These are phyloP conservation scores for Lydus trimaculatus DNA, from an alignment of 2,888 invertebrate genomes.

Conservation along the genomic window DNA sequence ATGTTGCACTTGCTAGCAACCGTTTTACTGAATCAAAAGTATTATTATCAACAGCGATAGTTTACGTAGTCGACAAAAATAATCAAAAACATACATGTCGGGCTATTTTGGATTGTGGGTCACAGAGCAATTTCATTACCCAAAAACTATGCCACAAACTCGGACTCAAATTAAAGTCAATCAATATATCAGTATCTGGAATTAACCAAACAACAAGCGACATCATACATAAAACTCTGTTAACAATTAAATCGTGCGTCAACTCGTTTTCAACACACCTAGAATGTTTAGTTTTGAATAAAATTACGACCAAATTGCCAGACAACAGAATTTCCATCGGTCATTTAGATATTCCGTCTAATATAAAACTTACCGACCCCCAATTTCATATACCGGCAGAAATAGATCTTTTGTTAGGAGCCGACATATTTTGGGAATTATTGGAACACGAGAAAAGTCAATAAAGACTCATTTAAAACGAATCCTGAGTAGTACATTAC, in stretches of 20 bases:
- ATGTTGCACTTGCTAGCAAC: no score
- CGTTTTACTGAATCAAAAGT: background rate
- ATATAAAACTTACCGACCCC: conserved; percentile 23
- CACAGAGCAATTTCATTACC: conserved; percentile 22
- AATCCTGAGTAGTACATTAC: background rate
- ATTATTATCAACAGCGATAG: conserved; percentile 23
- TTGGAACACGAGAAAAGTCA: no score
- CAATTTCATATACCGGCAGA: conserved; percentile 17
- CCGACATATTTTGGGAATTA: no score
- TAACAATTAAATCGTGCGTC: conserved; percentile 14
- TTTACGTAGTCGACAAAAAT: conserved; percentile 7
- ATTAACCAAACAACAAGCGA: conserved; percentile 13
- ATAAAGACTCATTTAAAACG: conserved; percentile 16
- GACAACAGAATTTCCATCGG: conserved; percentile 9
- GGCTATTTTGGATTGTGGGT: conserved; percentile 25
- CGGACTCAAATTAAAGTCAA: conserved; percentile 10
- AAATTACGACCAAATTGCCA: conserved; percentile 21
- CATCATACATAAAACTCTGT: background rate
- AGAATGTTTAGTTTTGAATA: conserved; percentile 17
- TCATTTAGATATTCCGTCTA: conserved; percentile 13
- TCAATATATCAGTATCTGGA: conserved; percentile 11
- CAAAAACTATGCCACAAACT: conserved; percentile 19
- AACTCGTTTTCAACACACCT: conserved; percentile 4
- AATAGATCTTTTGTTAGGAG: no score
- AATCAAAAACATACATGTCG: conserved; percentile 9